phyloP scores from a whole-genome alignment of 1,140 invertebrate genomes.

The Coptotermes formosanus region DNA sequence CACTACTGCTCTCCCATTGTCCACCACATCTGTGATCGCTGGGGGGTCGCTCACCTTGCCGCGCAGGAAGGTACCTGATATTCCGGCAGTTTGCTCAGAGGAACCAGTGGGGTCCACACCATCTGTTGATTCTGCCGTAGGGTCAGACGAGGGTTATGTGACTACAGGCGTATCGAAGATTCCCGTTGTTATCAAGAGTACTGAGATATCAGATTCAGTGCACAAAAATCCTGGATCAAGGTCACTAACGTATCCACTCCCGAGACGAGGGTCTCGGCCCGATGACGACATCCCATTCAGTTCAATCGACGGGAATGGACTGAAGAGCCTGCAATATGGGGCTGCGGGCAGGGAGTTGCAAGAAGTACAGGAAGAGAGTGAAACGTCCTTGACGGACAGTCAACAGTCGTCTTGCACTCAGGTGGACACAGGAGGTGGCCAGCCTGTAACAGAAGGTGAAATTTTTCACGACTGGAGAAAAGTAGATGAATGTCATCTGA shows the following conservation, averaged over 20 bases:
- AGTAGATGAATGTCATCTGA: too few relatives aligned
- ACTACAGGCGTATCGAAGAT: slow-evolving; percentile 1
- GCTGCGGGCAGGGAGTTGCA: slow-evolving; percentile 47
- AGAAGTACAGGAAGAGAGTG: slow-evolving; percentile 54
- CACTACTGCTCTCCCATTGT: slow-evolving; percentile 30
- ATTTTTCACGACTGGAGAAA: too few relatives aligned
- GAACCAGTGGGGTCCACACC: slow-evolving; percentile 52
- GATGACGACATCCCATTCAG: slow-evolving; percentile 34
- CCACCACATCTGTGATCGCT: slow-evolving; percentile 30
- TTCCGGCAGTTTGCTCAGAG: slow-evolving; percentile 34
- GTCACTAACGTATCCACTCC: slow-evolving; percentile 35
- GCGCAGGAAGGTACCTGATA: slow-evolving; percentile 36
- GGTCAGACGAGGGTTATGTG: slow-evolving; percentile 56
- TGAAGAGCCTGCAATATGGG: slow-evolving; percentile 46
- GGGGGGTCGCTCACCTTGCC: slow-evolving; percentile 37
- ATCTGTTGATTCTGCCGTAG: slow-evolving; percentile 59
- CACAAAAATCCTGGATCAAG: slow-evolving; percentile 25
- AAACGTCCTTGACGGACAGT: slow-evolving; percentile 46
- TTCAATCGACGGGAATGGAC: slow-evolving; percentile 47
- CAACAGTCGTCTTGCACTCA: slow-evolving; percentile 41
- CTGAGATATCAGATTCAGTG: background rate
- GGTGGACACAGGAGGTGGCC: slow-evolving; percentile 43
- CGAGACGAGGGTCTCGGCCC: slow-evolving; percentile 26
- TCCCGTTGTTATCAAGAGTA: background rate
- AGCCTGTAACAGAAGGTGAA: too few relatives aligned